Base-by-base conservation (phyloP, 2,888 invertebrate species). In the Archips xylosteana region DNA sequence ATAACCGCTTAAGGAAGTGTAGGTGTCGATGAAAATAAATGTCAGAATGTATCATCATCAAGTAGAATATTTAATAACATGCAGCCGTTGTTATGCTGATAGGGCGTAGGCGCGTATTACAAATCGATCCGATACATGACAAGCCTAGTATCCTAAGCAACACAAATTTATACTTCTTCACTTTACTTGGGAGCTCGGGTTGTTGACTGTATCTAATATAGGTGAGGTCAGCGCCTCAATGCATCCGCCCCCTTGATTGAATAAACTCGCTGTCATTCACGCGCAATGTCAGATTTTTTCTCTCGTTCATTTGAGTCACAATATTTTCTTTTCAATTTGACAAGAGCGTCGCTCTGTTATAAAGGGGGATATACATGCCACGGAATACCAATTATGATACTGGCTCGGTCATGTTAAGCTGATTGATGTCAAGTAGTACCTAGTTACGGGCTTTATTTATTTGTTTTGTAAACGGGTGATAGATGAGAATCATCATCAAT, bases 211-310 rank as follows among this genome's bases (percentile, higher is more conserved):
- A 51, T 60, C 42, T 74, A 65, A 51, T 51, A 67, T 45, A 61
- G 57, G 32, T 32, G 77, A 81, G 84, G 86, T 88, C 87, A 83
- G 63, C 84, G 87, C 82, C 88, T 74, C 47, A 51, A 71, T 78
- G 82, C 87, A 84, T 87, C 86, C 87, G 85, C 83, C 85, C 85
- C 82, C 85, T 88, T 89, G 87, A 91, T 91, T 92, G 85, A 91
- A 90, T 87, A 89, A 87, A 87, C 83, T 83, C 83, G 83, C 79
- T 78, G 81, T 80, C 80, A 80, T 36, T 47, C 61, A 59, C 32
- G 13, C 10, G 32, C 57, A 67, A n/a, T 62, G 61, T 54, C 60
- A 61, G 39, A 63, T 71, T 49, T 15, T 75, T 65, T 61, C 73
- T 12, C 64, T 51, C 36, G 15, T 61, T 61, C 57, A 47, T 68